These are phyloP conservation scores for Odontamblyopus rebecca DNA, from an alignment of 2,797 vertebrate genomes.

Conservation along the genomic window DNA sequence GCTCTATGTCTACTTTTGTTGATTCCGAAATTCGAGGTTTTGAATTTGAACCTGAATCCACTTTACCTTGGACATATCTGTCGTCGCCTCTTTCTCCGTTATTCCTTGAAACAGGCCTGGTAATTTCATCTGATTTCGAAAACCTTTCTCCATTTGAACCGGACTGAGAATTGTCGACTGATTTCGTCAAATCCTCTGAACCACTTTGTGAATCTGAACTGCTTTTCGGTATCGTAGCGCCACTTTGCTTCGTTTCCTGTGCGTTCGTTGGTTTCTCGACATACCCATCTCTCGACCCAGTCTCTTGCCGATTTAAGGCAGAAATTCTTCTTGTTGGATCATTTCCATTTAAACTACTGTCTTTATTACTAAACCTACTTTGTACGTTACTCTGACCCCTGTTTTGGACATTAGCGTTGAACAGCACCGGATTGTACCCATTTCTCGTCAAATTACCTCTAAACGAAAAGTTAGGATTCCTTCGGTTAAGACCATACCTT, in stretches of 20 bases:
- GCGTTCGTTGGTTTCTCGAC: slow-evolving; percentile 33
- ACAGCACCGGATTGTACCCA: slow-evolving; percentile 59
- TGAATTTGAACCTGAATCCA: not conserved
- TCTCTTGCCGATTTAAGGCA: slow-evolving; percentile 22
- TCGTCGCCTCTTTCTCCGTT: not conserved
- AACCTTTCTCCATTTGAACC: slow-evolving; percentile 27
- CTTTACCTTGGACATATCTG: not conserved
- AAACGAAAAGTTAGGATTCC: slow-evolving; percentile 54
- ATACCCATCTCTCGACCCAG: slow-evolving; percentile 22
- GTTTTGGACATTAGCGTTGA: slow-evolving; percentile 55
- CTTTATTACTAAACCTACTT: slow-evolving; percentile 33
- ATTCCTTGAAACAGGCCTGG: not conserved
- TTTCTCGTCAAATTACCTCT: slow-evolving; percentile 69
- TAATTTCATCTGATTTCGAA: slow-evolving; percentile 33
- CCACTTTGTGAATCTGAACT: slow-evolving; percentile 34
- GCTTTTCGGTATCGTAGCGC: slow-evolving; percentile 4
- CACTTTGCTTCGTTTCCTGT: slow-evolving; percentile 32
- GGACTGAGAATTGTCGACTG: slow-evolving; percentile 18
- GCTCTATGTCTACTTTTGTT: not conserved
- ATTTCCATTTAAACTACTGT: slow-evolving; percentile 27
- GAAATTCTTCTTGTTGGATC: slow-evolving; percentile 30
- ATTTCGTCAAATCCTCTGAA: slow-evolving; percentile 17
- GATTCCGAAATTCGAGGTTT: not conserved
- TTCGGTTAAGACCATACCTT: slow-evolving; percentile 58
- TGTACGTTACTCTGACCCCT: slow-evolving; percentile 41